Evolutionary conservation across 2,113 vertebrate species (phyloP), one percentile per base, ranked within the genome.

Genomic region (Aplodontia rufa): DNA sequence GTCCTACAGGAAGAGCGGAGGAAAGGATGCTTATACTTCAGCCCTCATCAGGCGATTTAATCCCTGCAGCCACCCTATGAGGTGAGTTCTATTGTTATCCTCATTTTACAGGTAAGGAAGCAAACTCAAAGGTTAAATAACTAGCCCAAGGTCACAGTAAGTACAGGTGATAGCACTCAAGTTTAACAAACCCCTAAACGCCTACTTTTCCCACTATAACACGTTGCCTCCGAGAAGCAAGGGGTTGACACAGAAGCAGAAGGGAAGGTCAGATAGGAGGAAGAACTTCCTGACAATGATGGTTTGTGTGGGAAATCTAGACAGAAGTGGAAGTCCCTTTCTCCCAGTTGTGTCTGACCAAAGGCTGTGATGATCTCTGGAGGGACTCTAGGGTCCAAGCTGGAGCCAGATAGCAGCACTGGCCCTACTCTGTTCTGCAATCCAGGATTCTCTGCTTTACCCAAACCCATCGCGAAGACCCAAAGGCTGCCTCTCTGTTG

Each of bases 61-160:
- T 79, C 93, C 85, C 60, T 3, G n/a, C 35, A n/a, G 84, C 60
- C 37, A 69, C 71, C 72, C 87, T 42, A 6, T 72, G 92, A 92
- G 75, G 51, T 10, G 60, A 51, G 60, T 71, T 80, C 88, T 85
- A 78, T 75, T 62, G 68, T 91, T 78, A 51, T 53, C 55, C 42
- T 82, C 85, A 93, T 91, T 91, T 95, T 86, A 84, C 93, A 97
- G 93, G 79, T 89, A 87, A 92, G 74, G 42, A 58, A 37, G 76
- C 8, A 6, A 93, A 45, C 55, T 62, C 68, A 10, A 86, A 80
- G 62, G 64, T 19, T 47, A 47, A 58, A 47, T 24, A 58, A 45
- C 26, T 71, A 8, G 13, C 20, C 35, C 78, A 76, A 62, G 30
- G 69, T 76, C 92, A 76, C n/a, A 9, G 71, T 19, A 55, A 28